Percentiles rank a stretch among this genome's conserved stretches.
These are phyloP conservation scores for Falco biarmicus DNA, from an alignment of 2,797 vertebrate genomes.

Conservation along the genomic window DNA sequence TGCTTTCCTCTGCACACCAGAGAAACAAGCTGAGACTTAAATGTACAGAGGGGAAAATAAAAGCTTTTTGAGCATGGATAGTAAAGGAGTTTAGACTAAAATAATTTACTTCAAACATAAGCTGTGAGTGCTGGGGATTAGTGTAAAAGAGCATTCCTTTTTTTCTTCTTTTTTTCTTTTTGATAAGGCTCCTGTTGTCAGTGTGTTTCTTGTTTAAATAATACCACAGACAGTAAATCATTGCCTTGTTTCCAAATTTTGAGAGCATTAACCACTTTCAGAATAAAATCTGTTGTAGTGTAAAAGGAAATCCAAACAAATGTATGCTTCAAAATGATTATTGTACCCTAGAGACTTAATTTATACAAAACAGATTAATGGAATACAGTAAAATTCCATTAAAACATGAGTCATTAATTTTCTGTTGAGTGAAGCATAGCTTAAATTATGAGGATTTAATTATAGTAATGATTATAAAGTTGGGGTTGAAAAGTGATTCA, in stretches of 20 bases:
- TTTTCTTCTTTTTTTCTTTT: neutral
- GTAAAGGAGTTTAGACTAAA: neutral
- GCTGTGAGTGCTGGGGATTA: neutral
- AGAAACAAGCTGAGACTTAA: neutral
- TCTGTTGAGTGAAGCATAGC: conserved; percentile 51
- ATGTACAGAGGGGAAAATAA: neutral
- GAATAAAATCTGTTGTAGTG: conserved; percentile 47
- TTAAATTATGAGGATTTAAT: conserved; percentile 68
- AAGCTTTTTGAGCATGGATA: neutral
- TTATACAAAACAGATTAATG: conserved; percentile 70
- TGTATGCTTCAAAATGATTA: conserved; percentile 61
- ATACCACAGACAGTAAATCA: conserved; percentile 59
- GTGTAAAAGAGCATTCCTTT: neutral
- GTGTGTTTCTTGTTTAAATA: conserved; percentile 57
- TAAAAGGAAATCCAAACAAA: conserved; percentile 74
- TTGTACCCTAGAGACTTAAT: conserved; percentile 62
- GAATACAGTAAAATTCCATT: conserved; percentile 58
- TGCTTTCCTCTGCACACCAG: neutral
- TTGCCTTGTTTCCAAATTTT: conserved; percentile 63
- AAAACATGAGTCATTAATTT: conserved; percentile 72
- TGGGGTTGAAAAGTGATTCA: conserved; percentile 15
- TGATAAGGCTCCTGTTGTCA: conserved; percentile 33
- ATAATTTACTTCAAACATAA: conserved; percentile 9
- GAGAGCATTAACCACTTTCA: conserved; percentile 58
- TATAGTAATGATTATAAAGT: conserved; percentile 14